These are phyloP conservation scores for Heterohyrax brucei DNA, from an alignment of 2,797 vertebrate species.

Conservation along the genomic window DNA sequence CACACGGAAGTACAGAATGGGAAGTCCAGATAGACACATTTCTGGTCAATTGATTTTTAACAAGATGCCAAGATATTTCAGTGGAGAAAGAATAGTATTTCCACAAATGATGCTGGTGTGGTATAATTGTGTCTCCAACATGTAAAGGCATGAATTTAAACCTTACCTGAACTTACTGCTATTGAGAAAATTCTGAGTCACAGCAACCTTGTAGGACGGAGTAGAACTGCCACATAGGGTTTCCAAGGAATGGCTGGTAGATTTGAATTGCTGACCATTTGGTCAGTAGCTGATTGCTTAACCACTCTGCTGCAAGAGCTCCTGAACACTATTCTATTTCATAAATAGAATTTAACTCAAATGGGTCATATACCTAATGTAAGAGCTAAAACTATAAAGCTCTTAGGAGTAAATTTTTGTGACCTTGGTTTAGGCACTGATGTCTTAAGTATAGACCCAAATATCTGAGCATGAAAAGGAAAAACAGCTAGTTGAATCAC, in stretches of 20 bases:
- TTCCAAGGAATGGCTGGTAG: too few relatives aligned
- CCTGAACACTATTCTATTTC: too few relatives aligned
- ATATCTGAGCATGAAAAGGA: not conserved
- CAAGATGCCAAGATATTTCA: not conserved
- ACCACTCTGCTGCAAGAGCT: too few relatives aligned
- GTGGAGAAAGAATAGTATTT: not conserved
- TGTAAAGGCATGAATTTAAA: not conserved
- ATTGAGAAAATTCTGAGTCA: too few relatives aligned
- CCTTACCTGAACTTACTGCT: too few relatives aligned
- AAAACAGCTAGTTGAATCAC: not conserved
- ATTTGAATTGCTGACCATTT: too few relatives aligned
- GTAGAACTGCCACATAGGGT: too few relatives aligned
- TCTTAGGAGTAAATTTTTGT: not conserved
- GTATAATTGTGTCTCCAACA: not conserved
- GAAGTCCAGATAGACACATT: not conserved
- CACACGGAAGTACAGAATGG: not conserved
- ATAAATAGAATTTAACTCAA: not conserved
- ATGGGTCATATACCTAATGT: not conserved
- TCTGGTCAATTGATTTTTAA: not conserved
- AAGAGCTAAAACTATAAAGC: not conserved
- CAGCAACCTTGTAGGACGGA: too few relatives aligned
- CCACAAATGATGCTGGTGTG: not conserved
- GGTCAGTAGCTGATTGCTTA: too few relatives aligned
- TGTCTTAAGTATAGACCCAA: not conserved
- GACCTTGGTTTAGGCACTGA: not conserved